A percentile compares a stretch with the other conserved stretches of the same genome.
These are phyloP conservation scores for Laothoe populi DNA, from an alignment of 2,888 invertebrate genomes.

Conservation along the genomic window DNA sequence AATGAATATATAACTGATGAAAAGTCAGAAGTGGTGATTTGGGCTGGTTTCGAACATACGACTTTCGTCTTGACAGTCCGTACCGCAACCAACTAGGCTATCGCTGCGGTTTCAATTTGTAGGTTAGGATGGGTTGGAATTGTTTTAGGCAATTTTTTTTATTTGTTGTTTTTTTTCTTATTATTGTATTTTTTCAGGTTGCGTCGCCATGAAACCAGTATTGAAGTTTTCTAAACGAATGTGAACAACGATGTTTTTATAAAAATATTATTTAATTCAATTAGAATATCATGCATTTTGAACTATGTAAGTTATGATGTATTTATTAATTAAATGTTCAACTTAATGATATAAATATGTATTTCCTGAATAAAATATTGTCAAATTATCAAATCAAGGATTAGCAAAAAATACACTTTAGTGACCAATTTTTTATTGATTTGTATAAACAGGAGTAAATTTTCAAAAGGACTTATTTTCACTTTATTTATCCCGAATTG, in stretches of 20 bases:
- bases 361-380: not conserved
- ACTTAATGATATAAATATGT: slow-evolving; percentile 15
- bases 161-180: not conserved
- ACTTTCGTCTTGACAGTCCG: too few species aligned
- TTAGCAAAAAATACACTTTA: not conserved
- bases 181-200: slow-evolving; percentile 53
- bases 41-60: too few species aligned
- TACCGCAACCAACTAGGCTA: too few species aligned
- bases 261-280: slow-evolving; percentile 27
- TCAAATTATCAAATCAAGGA: not conserved
- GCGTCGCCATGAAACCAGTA: slow-evolving; percentile 59
- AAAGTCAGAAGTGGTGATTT: too few species aligned
- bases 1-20: too few species aligned
- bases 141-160: not conserved
- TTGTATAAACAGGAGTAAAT: too few species aligned
- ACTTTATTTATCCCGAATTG: too few species aligned
- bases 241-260: slow-evolving; percentile 43
- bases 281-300: slow-evolving; percentile 31
- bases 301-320: slow-evolving; percentile 45
- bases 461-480: too few species aligned
- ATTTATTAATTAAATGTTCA: slow-evolving; percentile 24
- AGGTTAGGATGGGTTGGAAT: not conserved
- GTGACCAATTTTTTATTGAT: not conserved
- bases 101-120: not conserved
- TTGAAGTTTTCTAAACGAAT: slow-evolving; percentile 40